Evolutionary conservation across 2,888 invertebrate genomes (phyloP).

Genomic region (Tipula lateralis): DNA sequence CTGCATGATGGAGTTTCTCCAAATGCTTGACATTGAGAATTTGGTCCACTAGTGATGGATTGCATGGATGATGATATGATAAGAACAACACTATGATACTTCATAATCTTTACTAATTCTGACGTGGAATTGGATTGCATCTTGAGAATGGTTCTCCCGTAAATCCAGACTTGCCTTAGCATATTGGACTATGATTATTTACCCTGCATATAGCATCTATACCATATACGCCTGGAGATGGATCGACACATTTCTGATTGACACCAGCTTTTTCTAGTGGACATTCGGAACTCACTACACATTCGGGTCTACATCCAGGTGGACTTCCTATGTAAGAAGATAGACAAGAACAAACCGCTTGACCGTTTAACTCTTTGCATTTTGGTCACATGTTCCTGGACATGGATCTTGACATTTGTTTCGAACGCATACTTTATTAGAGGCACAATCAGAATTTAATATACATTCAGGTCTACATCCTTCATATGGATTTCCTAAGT

Average conservation of each 20-base stretch:
- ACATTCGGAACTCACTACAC: constrained; percentile 74
- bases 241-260: constrained; percentile 67
- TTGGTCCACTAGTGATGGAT: too few relatives aligned
- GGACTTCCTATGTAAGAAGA: constrained; percentile 68
- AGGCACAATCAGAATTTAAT: constrained; percentile 61
- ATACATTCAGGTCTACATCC: constrained; percentile 65
- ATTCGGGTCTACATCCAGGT: constrained; percentile 72
- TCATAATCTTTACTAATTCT: constrained; percentile 34
- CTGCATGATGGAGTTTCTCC: too few relatives aligned
- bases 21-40: too few relatives aligned
- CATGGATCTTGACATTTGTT: constrained; percentile 62
- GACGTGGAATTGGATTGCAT: constrained; percentile 43
- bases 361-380: constrained; percentile 58
- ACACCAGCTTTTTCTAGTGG: constrained; percentile 66
- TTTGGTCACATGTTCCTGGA: constrained; percentile 59
- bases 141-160: constrained; percentile 56
- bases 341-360: constrained; percentile 66
- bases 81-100: too few relatives aligned
- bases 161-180: constrained; percentile 54
- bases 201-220: constrained; percentile 55
- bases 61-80: too few relatives aligned
- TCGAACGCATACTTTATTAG: constrained; percentile 62
- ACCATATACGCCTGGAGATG: constrained; percentile 66
- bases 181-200: constrained; percentile 58
- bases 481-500: constrained; percentile 72